phyloP scores from a whole-genome alignment of 2,888 invertebrate species.

The Toxonevra muliebris region DNA sequence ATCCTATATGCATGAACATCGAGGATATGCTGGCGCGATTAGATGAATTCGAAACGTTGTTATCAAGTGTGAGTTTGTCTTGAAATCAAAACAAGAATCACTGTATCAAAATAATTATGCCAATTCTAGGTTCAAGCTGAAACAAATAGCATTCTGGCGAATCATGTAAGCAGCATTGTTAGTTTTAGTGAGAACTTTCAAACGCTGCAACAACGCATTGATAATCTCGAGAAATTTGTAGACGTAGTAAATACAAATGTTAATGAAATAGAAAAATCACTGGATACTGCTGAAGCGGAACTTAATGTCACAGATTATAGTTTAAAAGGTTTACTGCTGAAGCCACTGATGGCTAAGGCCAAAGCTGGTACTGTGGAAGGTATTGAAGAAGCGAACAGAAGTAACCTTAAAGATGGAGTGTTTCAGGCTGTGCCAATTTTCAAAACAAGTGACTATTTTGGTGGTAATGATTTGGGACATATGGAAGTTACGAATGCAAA shows the following conservation, averaged over 20 bases:
- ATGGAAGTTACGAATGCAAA: conserved; percentile 12
- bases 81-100: background rate
- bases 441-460: conserved; percentile 37
- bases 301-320: conserved; percentile 70
- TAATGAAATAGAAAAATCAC: conserved; percentile 67
- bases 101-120: background rate
- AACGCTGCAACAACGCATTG: conserved; percentile 68
- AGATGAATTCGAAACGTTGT: conserved; percentile 73
- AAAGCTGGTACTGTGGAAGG: conserved; percentile 34
- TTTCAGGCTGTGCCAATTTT: conserved; percentile 60
- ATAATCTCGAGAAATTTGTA: conserved; percentile 69
- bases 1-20: conserved; percentile 71
- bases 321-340: conserved; percentile 69
- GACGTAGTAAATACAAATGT: conserved; percentile 68
- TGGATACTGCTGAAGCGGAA: conserved; percentile 71
- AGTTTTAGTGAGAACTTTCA: conserved; percentile 68
- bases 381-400: conserved; percentile 35
- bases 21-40: conserved; percentile 75
- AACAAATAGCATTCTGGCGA: conserved; percentile 55
- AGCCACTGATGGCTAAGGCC: conserved; percentile 67
- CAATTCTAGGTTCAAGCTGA: conserved; percentile 56
- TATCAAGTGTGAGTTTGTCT: conserved; percentile 68
- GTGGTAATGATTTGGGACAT: background rate
- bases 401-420: conserved; percentile 53
- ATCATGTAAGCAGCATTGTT: conserved; percentile 68